Evolutionary conservation across 2,113 vertebrate genomes (phyloP), one percentile per base, ranked within the genome.

Genomic region (Pollimyrus isidori): DNA sequence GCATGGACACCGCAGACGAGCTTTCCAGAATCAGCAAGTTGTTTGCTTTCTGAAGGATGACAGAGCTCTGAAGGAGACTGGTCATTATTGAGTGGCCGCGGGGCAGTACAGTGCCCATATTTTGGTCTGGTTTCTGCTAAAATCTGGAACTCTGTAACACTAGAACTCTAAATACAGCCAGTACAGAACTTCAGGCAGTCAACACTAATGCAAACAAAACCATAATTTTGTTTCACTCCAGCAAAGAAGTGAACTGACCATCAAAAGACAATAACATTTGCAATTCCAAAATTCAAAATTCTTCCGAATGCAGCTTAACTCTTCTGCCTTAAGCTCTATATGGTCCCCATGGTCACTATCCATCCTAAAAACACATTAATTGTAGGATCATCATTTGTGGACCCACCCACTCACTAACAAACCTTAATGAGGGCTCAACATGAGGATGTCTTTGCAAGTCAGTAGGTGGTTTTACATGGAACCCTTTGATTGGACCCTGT

Each of bases 141-240:
- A 80, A 80, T 42, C 73, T 80, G 73, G 73, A 80, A 80, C 73
- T 80, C 73, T 80, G 73, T 80, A 80, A 80, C 73, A 80, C 73
- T 42, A 80, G 73, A 80, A 39, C 35, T 42, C 73, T 80, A 19
- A 80, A 80, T 80, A 80, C 73, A 42, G 73, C 30, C 73, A 80
- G 73, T 19, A 80, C 15, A 42, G 69, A 76, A 39, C 58, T 35
- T 35, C 69, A 35, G 30, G 30, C 73, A 80, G 73, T 39, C 73
- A 80, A 42, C 73, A 80, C 35, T 80, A 80, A 80, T 80, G 2
- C 73, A 80, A 80, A 42, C 35, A 42, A 42, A 39, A 19, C 73
- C 73, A 80, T 80, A 19, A 17, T 17, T 39, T 17, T 19, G 17
- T 80, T 80, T 80, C n/a, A 80, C 35, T 80, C 35, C 15, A 80